phyloP scores from a whole-genome alignment of 1,140 invertebrate genomes.

The Lepidostoma basale region DNA sequence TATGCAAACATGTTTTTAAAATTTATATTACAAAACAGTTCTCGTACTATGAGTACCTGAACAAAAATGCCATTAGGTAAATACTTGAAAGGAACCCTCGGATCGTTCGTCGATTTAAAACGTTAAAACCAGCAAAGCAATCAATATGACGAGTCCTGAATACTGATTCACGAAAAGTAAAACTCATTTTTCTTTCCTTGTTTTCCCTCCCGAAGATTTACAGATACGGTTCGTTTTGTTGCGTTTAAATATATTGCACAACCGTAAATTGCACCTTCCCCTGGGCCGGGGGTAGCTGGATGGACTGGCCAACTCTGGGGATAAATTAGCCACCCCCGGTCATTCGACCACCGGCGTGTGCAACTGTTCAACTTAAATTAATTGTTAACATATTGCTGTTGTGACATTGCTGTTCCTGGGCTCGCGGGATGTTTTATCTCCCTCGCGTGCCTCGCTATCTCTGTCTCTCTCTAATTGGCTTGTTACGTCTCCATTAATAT shows the following conservation, averaged over 20 bases:
- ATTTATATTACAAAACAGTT: too few species aligned
- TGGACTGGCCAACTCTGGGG: background rate
- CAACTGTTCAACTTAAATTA: conserved; percentile 42
- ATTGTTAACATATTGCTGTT: conserved; percentile 38
- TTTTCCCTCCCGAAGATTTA: conserved; percentile 14
- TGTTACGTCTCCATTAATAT: too few species aligned
- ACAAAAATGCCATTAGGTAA: too few species aligned
- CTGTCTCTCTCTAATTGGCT: too few species aligned
- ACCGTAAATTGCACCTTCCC: conserved; percentile 20
- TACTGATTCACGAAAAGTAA: conserved; percentile 9
- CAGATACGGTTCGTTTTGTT: conserved; percentile 14
- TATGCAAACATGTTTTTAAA: too few species aligned
- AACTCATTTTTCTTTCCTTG: background rate
- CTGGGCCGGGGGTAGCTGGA: background rate
- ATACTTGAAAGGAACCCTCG: too few species aligned
- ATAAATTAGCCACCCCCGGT: conserved; percentile 27
- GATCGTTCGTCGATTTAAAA: background rate
- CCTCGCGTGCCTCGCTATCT: background rate
- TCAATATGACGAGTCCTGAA: background rate
- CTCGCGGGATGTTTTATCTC: background rate
- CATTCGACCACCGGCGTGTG: conserved; percentile 12
- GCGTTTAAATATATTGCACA: conserved; percentile 29
- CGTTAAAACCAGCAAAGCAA: background rate
- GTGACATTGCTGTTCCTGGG: conserved; percentile 20
- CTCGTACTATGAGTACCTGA: too few species aligned